These are phyloP conservation scores for Phoeniculus purpureus DNA, from an alignment of 2,797 vertebrate species.

Conservation along the genomic window DNA sequence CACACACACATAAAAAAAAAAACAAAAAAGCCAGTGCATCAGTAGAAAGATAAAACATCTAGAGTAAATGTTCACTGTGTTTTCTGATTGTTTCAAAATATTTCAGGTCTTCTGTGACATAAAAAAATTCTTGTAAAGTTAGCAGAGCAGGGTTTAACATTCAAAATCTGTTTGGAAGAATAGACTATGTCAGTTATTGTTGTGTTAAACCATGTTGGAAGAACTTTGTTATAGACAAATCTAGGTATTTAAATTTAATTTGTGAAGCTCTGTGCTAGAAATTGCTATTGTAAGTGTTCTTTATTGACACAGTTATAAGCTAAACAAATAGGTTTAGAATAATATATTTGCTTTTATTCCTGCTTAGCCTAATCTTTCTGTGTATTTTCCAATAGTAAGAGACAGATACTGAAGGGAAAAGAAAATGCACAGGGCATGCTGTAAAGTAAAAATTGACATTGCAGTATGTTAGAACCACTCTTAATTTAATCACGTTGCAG, in stretches of 20 bases:
- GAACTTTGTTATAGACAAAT: background rate
- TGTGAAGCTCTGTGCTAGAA: background rate
- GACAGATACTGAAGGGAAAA: background rate
- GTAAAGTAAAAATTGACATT: background rate
- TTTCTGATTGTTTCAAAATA: background rate
- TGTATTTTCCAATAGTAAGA: background rate
- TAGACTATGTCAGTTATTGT: background rate
- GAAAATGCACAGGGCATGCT: background rate
- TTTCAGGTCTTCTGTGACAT: background rate
- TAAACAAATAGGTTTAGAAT: background rate
- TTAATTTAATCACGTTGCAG: background rate
- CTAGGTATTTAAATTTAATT: background rate
- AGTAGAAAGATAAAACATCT: background rate
- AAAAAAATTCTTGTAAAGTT: background rate
- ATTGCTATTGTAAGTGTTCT: background rate
- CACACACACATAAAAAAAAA: background rate
- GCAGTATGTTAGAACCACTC: background rate
- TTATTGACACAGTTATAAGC: background rate
- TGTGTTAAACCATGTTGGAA: background rate
- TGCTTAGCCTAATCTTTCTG: background rate
- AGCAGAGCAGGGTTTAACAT: background rate
- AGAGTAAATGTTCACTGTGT: background rate
- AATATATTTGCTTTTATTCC: background rate
- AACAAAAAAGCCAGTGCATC: background rate
- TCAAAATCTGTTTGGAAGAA: background rate